Evolutionary conservation across 2,113 vertebrate genomes (phyloP), one percentile per base, ranked within the genome.

Genomic region (Neomonachus schauinslandi): DNA sequence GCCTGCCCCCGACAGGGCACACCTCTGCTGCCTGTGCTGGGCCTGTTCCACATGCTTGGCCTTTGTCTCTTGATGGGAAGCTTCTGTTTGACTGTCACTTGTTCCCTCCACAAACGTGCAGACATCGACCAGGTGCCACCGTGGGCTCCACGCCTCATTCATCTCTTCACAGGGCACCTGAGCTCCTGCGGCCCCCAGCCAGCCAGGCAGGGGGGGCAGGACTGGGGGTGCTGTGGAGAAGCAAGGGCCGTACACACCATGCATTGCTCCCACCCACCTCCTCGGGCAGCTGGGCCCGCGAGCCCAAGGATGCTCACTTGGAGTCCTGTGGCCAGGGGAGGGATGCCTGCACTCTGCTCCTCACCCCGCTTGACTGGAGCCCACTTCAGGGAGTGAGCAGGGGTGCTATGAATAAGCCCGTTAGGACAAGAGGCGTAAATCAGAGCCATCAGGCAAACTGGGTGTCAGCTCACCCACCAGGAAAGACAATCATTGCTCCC

Each of bases 21-120:
- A 0, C 0, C 2, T 3, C 14, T 46, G 8, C 2, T 10, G 28
- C 11, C 22, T 46, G 11, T 0, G 4, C 49, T 1, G 0, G n/a
- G 53, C 11, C 46, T 3, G 19, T 7, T 49, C 24, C 36, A 26
- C 16, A 4, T 0, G 1, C 22, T 26, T 2, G 1, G 7, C 9
- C 69, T 85, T 14, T 11, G 0, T 42, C 74, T 72, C 42, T 61
- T 10, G 19, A 33, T 7, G 46, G 26, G 42, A 18, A 59, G 36
- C 1, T 3, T 28, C 26, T 7, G 9, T 14, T 15, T 6, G 28
- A 1, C 5, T 4, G 16, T 2, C 53, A 19, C 21, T 5, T 55
- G 2, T 2, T 22, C 31, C 36, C 42, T 31, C 61, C 10, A 36
- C 33, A 33, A 26, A 28, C 0, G 0, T 5, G 42, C 67, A 10